Evolutionary conservation across 2,888 invertebrate species (phyloP).

Genomic region (Microplitis deprimator): DNA sequence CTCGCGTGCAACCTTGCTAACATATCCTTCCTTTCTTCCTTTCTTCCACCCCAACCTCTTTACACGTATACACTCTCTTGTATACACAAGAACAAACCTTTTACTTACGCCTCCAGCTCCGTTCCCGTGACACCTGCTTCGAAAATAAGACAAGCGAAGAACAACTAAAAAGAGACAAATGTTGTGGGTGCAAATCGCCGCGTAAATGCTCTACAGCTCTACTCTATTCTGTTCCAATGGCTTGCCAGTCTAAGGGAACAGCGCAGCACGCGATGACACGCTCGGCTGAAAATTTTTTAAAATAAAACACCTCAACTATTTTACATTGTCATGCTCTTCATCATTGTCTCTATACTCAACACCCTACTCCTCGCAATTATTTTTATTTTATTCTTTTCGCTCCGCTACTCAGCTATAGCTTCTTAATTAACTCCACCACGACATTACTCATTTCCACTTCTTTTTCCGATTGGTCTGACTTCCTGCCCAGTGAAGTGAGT

Average conservation of each 20-base stretch:
- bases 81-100: background rate
- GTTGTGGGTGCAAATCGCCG: slow-evolving; percentile 15
- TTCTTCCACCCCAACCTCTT: background rate
- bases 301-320: background rate
- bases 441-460: too few relatives aligned
- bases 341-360: background rate
- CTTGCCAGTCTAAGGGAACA: slow-evolving; percentile 2
- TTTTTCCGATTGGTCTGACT: too few relatives aligned
- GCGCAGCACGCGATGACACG: slow-evolving; percentile 14
- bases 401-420: too few relatives aligned
- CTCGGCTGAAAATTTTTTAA: slow-evolving; percentile 14
- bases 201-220: background rate
- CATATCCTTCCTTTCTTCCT: background rate
- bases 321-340: background rate
- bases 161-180: slow-evolving; percentile 12
- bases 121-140: slow-evolving; percentile 12
- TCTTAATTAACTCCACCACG: too few relatives aligned
- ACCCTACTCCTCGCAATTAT: background rate
- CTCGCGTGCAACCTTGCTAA: slow-evolving; percentile 47
- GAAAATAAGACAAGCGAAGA: slow-evolving; percentile 35
- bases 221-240: background rate
- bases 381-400: background rate
- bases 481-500: too few relatives aligned
- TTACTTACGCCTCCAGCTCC: background rate
- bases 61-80: background rate